Conservation (phyloP, 2,113 vertebrate species). For the Aix galericulata region DNA sequence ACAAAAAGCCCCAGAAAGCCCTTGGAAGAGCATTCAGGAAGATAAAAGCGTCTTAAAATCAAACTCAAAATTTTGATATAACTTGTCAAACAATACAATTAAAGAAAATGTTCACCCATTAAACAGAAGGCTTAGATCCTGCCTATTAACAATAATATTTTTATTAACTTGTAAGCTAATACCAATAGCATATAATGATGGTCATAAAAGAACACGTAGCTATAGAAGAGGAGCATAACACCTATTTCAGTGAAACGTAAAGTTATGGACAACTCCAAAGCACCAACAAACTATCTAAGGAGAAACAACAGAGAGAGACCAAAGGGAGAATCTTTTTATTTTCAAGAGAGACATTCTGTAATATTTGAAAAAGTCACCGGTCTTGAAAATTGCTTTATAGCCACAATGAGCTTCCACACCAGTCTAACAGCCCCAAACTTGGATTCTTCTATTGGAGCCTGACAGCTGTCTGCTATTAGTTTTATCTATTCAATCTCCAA, state of each 20-base stretch:
- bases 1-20: background rate
- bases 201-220: background rate
- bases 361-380: background rate
- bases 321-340: background rate
- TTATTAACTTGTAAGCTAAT: background rate
- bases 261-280: background rate
- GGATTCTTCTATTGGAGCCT: background rate
- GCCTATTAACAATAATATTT: background rate
- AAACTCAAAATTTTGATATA: background rate
- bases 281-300: background rate
- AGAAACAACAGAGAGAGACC: background rate
- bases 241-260: background rate
- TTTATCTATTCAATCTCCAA: constrained; percentile 66
- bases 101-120: background rate
- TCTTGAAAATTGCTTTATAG: background rate
- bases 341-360: background rate
- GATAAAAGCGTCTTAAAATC: rapidly evolving
- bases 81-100: background rate
- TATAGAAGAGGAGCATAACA: background rate
- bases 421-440: background rate
- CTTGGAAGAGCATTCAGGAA: background rate
- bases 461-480: constrained; percentile 42
- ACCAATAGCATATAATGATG: background rate
- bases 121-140: background rate
- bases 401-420: background rate